Conservation (phyloP, 1,140 invertebrate genomes). For the Uloborus diversus region DNA sequence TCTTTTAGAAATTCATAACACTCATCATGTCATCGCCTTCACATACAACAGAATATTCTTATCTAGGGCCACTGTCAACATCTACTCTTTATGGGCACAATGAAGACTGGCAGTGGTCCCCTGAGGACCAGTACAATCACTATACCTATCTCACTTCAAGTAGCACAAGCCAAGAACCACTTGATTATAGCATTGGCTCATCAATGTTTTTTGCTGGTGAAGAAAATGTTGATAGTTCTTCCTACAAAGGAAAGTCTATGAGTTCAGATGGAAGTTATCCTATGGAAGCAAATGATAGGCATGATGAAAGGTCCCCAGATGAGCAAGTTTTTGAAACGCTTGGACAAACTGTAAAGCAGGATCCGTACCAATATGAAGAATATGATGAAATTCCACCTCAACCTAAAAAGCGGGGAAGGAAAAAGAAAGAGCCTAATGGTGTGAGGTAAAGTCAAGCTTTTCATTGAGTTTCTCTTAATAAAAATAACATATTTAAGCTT, state of each 20-base stretch:
- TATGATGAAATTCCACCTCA: conserved; percentile 49
- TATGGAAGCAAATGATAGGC: conserved; percentile 37
- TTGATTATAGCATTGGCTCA: conserved; percentile 51
- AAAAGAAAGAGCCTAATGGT: conserved; percentile 51
- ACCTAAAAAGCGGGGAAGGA: conserved; percentile 49
- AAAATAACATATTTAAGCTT: too few relatives aligned
- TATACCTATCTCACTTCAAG: conserved; percentile 53
- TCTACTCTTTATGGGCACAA: conserved; percentile 48
- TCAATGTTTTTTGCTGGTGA: conserved; percentile 44
- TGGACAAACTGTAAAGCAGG: conserved; percentile 45
- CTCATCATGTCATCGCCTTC: conserved; percentile 52
- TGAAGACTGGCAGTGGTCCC: conserved; percentile 55
- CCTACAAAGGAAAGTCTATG: conserved; percentile 42
- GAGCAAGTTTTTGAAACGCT: conserved; percentile 52
- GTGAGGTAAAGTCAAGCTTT: conserved; percentile 20
- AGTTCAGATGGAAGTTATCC: conserved; percentile 46
- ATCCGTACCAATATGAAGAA: conserved; percentile 54
- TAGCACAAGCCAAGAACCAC: conserved; percentile 50
- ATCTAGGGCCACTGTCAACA: conserved; percentile 52
- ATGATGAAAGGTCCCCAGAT: conserved; percentile 36
- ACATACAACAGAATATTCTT: conserved; percentile 49
- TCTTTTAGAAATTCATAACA: too few relatives aligned
- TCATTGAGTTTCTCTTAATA: too few relatives aligned
- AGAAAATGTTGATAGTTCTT: conserved; percentile 51
- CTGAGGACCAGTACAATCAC: conserved; percentile 55